Evolutionary conservation across 2,113 vertebrate species (phyloP), one percentile per base, ranked within the genome.

Genomic region (Catharus minimus): DNA sequence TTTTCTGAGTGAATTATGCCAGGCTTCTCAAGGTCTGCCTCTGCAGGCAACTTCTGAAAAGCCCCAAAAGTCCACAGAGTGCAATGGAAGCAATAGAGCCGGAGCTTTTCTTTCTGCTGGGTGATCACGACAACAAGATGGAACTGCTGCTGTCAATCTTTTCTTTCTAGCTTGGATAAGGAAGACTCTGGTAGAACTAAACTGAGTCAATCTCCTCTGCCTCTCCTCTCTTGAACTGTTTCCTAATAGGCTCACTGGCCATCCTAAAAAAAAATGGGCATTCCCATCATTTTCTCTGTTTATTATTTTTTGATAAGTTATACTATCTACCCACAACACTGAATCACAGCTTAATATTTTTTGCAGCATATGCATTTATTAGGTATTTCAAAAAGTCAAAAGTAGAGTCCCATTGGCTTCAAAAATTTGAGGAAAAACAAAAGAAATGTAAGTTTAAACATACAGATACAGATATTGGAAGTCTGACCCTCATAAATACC

Each of bases 61-160:
- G 28, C 22, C 43, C 13, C 53, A 60, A 8, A 23, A 55, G 17
- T 50, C 15, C 19, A 41, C 39, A 38, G 0, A 53, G 10, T 9
- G 53, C 0, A 0, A 38, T 6, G 14, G 44, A 74, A 69, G 20
- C 10, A 49, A 13, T 3, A 1, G 38, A 52, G 27, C 17, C 21
- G 16, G 23, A 65, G n/a, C 3, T 82, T 75, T 65, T 64, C 17
- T 39, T 84, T 60, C 32, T n/a, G 52, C 6, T 71, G 6, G 21
- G 27, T 55, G 24, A 65, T n/a, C 22, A 38, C 0, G 0, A 66
- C 17, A 93, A 73, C 36, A 74, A 83, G 49, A 67, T 74, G 61
- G 38, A 89, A 67, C 8, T 7, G 3, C 20, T 58, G 39, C 36
- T 91, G 61, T 62, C 66, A 84, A 13, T 55, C 24, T 38, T 38